Conservation (phyloP, 1,140 invertebrate species). For the Dendrolimus kikuchii region DNA sequence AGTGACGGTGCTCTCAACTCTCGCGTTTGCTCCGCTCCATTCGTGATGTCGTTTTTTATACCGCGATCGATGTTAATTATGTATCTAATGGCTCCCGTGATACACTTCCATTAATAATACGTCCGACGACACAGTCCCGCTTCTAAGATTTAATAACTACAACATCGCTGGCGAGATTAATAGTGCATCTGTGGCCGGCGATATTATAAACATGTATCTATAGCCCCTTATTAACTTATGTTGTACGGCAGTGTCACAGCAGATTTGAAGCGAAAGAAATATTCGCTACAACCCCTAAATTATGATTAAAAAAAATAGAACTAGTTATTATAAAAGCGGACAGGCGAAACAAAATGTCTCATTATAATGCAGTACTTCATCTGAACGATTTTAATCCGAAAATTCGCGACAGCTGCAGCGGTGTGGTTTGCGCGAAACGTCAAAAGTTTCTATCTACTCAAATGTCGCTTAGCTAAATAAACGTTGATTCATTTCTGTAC, state of each 20-base stretch:
- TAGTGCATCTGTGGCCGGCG: constrained; percentile 49
- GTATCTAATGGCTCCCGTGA: constrained; percentile 69
- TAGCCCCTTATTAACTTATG: background rate
- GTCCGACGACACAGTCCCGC: constrained; percentile 51
- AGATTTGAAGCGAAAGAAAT: background rate
- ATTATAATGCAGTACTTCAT: constrained; percentile 65
- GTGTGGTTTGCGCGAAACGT: constrained; percentile 32
- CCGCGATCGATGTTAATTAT: constrained; percentile 64
- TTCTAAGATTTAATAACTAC: constrained; percentile 65
- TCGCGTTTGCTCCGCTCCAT: constrained; percentile 28
- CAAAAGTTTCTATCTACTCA: constrained; percentile 46
- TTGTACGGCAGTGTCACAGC: background rate
- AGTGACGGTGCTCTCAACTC: constrained; percentile 35
- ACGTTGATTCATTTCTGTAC: constrained; percentile 53
- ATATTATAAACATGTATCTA: constrained; percentile 49
- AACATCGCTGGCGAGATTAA: constrained; percentile 47
- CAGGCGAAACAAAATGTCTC: constrained; percentile 48
- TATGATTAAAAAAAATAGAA: too few species aligned
- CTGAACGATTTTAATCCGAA: constrained; percentile 50
- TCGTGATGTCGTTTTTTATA: constrained; percentile 39
- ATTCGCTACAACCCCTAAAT: too few species aligned
- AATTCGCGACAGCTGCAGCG: constrained; percentile 55
- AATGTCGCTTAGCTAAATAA: constrained; percentile 50
- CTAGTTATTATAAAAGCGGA: constrained; percentile 38
- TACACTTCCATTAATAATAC: constrained; percentile 71